These are phyloP conservation scores for Acanthurus tractus DNA, from an alignment of 2,797 vertebrate species.

Conservation along the genomic window DNA sequence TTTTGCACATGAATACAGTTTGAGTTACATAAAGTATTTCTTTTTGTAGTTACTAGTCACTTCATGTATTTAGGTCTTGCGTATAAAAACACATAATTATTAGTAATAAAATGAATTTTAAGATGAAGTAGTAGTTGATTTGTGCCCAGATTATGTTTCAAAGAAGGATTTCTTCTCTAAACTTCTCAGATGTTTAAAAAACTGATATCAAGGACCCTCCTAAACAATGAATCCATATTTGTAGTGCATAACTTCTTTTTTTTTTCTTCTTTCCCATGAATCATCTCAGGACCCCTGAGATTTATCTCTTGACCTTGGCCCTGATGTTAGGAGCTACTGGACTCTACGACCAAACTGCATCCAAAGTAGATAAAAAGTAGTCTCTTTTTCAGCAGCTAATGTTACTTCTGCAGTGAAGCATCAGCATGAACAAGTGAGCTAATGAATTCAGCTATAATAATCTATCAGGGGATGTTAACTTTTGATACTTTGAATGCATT, in stretches of 20 bases:
- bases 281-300: background rate
- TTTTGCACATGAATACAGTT: no score
- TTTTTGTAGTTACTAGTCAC: no score
- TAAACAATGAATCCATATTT: background rate
- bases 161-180: background rate
- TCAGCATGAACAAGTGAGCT: background rate
- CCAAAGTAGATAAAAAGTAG: background rate
- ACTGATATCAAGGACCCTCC: background rate
- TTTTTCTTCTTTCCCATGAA: constrained; percentile 7
- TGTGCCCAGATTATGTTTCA: background rate
- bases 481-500: background rate
- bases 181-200: background rate
- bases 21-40: no score
- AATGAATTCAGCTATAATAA: background rate
- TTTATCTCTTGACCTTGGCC: background rate
- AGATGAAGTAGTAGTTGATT: no score
- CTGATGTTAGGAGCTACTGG: background rate
- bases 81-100: no score
- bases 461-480: background rate
- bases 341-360: background rate
- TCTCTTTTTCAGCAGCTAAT: background rate
- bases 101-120: no score
- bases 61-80: no score
- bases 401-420: background rate
- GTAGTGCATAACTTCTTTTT: background rate